Percentiles rank a stretch among this genome's conserved stretches.
Conservation (phyloP, 2,113 vertebrate genomes). For the Aldabrachelys gigantea region DNA sequence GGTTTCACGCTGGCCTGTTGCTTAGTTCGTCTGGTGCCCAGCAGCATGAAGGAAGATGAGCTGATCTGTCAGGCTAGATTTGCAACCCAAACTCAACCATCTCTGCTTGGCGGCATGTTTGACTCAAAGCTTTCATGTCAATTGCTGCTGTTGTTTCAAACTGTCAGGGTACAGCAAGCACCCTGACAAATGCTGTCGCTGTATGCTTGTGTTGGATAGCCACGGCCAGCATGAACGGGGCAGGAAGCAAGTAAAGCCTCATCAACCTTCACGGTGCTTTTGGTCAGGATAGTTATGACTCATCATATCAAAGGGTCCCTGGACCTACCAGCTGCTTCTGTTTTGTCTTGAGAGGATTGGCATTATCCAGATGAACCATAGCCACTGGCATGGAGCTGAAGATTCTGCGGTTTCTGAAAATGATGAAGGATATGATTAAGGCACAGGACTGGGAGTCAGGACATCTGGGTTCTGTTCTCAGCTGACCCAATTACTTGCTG, state of each 20-base stretch:
- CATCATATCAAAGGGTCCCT: no score
- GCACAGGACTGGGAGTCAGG: not conserved
- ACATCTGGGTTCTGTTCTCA: not conserved
- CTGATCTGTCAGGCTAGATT: not conserved
- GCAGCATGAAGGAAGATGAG: constrained; percentile 13
- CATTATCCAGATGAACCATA: no score
- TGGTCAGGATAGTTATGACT: no score
- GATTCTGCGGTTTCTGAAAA: not conserved
- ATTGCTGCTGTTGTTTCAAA: not conserved
- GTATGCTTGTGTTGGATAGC: accelerated
- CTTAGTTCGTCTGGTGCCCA: not conserved
- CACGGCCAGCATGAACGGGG: not conserved
- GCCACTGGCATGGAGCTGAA: not conserved
- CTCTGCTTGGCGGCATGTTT: not conserved
- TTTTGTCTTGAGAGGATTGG: no score
- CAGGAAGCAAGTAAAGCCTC: not conserved
- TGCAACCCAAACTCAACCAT: not conserved
- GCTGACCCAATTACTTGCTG: not conserved
- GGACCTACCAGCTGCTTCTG: no score
- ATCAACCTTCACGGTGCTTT: not conserved
- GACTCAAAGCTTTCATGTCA: not conserved
- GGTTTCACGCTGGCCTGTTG: not conserved
- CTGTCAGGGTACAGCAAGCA: not conserved
- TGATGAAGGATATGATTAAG: not conserved
- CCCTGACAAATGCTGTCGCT: not conserved